These are phyloP conservation scores for Griposia aprilina DNA, from an alignment of 2,888 invertebrate species.

Conservation along the genomic window DNA sequence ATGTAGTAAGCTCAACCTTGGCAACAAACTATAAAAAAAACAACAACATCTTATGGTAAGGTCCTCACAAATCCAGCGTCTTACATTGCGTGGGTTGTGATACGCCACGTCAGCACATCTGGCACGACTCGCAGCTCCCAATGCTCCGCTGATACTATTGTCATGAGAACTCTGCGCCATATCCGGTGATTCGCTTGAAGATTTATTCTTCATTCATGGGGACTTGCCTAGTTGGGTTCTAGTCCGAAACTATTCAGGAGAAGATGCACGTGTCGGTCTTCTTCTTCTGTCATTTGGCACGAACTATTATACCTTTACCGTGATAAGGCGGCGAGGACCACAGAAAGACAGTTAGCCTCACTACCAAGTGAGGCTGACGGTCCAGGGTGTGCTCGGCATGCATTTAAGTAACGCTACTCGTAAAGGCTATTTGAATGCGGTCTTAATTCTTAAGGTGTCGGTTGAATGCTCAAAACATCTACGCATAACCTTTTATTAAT, in stretches of 20 bases:
- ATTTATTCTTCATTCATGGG: constrained; percentile 53
- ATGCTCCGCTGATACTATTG: constrained; percentile 82
- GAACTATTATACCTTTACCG: too few species aligned
- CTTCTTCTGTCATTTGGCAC: neutral
- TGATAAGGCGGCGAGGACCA: neutral
- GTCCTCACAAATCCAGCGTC: constrained; percentile 28
- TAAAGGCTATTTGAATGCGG: too few species aligned
- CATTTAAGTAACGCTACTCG: neutral
- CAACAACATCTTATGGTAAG: too few species aligned
- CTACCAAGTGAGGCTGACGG: neutral
- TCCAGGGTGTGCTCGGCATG: neutral
- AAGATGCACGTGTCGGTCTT: neutral
- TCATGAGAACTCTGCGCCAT: constrained; percentile 81
- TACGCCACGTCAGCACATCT: constrained; percentile 80
- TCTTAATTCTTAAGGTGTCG: too few species aligned
- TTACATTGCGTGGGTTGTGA: constrained; percentile 79
- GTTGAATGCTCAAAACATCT: neutral
- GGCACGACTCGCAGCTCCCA: constrained; percentile 78
- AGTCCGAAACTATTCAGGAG: constrained; percentile 1
- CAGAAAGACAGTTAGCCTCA: neutral
- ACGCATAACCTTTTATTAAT: neutral
- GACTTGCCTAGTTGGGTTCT: constrained; percentile 11
- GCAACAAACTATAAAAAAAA: too few species aligned
- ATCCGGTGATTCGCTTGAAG: constrained; percentile 73
- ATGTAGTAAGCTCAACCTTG: too few species aligned